Evolutionary conservation across 2,113 vertebrate species (phyloP).

Genomic region (Elachura formosa): DNA sequence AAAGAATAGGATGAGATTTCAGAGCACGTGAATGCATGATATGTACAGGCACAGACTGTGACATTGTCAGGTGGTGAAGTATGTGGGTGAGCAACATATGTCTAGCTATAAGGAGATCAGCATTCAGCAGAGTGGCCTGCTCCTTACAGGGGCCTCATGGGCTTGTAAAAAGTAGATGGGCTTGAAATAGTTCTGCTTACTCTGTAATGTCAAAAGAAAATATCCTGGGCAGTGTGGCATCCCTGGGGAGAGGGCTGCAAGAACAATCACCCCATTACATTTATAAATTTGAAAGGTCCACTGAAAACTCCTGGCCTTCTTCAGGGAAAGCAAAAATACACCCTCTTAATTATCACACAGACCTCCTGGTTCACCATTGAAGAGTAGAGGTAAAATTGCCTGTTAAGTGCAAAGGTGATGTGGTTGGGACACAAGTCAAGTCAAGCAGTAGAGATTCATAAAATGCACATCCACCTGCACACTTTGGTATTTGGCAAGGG

Average conservation of each 20-base stretch:
- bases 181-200: not conserved
- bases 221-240: not conserved
- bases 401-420: not conserved
- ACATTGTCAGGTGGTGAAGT: slow-evolving; percentile 20
- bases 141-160: not conserved
- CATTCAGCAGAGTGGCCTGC: not conserved
- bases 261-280: not conserved
- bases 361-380: not conserved
- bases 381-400: not conserved
- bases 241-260: not conserved
- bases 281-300: not conserved
- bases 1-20: not conserved
- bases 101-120: not conserved
- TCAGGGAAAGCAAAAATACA: not conserved
- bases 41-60: slow-evolving; percentile 29
- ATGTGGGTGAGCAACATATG: slow-evolving; percentile 46
- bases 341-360: not conserved
- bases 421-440: not conserved
- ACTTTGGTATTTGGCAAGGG: not conserved
- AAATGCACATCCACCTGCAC: not conserved
- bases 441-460: not conserved
- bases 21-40: slow-evolving; percentile 8
- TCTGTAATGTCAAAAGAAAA: not conserved
- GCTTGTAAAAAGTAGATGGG: not conserved
- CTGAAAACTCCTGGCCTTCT: not conserved